phyloP scores from a whole-genome alignment of 2,888 invertebrate genomes.

The Apamea monoglypha region DNA sequence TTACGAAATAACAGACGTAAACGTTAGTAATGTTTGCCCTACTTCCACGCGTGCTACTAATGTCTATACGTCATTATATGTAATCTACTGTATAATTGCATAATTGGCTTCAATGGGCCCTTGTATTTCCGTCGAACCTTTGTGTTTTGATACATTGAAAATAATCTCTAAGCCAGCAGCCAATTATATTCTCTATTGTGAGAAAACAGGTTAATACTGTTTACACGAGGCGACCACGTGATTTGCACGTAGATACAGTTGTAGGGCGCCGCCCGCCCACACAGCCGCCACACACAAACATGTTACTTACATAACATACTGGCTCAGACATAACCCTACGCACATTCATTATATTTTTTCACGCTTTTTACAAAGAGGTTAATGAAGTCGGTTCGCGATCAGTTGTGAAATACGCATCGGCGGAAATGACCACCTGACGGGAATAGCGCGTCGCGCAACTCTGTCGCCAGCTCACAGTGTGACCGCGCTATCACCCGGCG shows the following conservation, averaged over 20 bases:
- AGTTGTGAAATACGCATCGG: constrained; percentile 85
- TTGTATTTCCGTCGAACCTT: constrained; percentile 39
- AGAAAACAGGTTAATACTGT: constrained; percentile 66
- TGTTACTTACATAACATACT: constrained; percentile 77
- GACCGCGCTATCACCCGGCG: constrained; percentile 87
- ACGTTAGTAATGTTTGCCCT: constrained; percentile 67
- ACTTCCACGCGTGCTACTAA: constrained; percentile 62
- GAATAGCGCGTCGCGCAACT: constrained; percentile 88
- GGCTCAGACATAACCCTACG: constrained; percentile 65
- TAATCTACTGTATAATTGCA: constrained; percentile 65
- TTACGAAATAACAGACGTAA: constrained; percentile 68
- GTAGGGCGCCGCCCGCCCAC: constrained; percentile 85
- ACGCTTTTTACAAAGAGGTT: constrained; percentile 81
- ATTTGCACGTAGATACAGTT: constrained; percentile 64
- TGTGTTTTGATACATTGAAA: constrained; percentile 42
- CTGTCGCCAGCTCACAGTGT: constrained; percentile 86
- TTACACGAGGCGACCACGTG: constrained; percentile 69
- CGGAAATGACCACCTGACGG: constrained; percentile 89
- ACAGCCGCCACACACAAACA: constrained; percentile 63
- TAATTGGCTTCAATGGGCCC: constrained; percentile 58
- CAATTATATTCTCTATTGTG: constrained; percentile 37
- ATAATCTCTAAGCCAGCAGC: constrained; percentile 33
- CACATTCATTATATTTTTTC: constrained; percentile 73
- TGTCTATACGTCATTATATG: constrained; percentile 69
- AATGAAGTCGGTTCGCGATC: constrained; percentile 83